These are phyloP conservation scores for Leptobrachium ailaonicum DNA, from an alignment of 2,113 vertebrate species.

Conservation along the genomic window DNA sequence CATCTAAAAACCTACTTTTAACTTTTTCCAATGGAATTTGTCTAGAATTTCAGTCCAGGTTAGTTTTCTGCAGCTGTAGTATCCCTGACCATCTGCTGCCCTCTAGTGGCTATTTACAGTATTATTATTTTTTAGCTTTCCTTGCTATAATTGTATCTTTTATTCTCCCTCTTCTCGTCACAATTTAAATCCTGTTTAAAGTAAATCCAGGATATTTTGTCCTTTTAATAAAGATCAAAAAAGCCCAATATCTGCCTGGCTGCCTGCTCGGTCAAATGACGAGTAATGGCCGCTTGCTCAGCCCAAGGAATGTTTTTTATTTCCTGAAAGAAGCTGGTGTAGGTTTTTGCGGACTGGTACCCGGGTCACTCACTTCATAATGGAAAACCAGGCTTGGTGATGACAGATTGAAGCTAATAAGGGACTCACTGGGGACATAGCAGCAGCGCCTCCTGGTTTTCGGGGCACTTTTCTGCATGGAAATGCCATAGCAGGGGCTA, in stretches of 20 bases:
- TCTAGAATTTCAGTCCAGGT: neutral
- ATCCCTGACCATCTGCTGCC: slow-evolving; percentile 1
- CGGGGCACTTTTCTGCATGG: neutral
- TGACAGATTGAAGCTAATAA: neutral
- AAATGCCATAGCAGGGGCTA: neutral
- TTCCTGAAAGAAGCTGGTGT: too few species aligned
- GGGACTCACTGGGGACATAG: neutral
- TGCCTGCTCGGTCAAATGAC: too few species aligned
- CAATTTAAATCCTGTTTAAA: too few species aligned
- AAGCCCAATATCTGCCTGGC: too few species aligned
- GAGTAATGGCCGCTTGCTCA: too few species aligned
- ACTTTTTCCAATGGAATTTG: neutral
- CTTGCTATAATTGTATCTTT: neutral
- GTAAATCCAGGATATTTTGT: too few species aligned
- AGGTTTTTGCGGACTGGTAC: too few species aligned
- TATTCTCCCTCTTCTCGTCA: neutral
- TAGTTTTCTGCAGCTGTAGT: neutral
- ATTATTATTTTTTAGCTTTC: neutral
- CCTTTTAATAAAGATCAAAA: too few species aligned
- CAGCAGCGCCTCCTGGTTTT: neutral
- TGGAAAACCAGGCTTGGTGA: neutral
- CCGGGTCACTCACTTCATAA: too few species aligned
- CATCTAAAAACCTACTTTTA: too few species aligned
- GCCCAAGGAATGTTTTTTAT: too few species aligned
- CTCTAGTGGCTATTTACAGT: neutral